Base-by-base conservation (phyloP, 2,888 invertebrate species). In the Steinernema scapterisci region DNA sequence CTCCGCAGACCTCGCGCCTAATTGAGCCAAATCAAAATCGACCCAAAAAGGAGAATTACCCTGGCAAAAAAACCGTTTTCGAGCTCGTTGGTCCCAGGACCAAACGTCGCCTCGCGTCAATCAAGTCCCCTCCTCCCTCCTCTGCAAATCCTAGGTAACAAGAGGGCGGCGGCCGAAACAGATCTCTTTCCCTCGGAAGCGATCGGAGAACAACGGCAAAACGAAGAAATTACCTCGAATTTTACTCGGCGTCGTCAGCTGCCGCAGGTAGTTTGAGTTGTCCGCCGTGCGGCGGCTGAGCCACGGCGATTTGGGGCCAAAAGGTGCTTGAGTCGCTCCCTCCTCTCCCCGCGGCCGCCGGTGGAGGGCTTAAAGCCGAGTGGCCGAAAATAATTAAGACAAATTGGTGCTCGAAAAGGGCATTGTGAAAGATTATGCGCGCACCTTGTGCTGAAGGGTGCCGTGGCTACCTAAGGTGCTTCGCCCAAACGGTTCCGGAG, bases 381-480 rank as follows among this genome's bases (percentile, higher is more conserved):
- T 31, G 63, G 63, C 63, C 63, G 63, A 63, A 63, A 63, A 63
- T 63, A 63, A 63, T 63, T 63, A 63, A 63, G 63, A 63, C 63
- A 63, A 63, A 63, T 63, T 63, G 63, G 63, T 38, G 63, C 63
- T 31, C 63, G 31, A 63, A 63, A 63, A 63, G 63, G 63, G 38
- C 63, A 63, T 63, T 63, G 27, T 31, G 63, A 25, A 21, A 25
- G 25, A 63, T 63, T 63, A 63, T 31, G 63, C n/a, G 63, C 63
- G 63, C 63, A 63, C 63, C 63, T 63, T 63, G 63, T 31, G 63
- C 63, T 27, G 21, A 31, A 13, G 27, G 31, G 63, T 63, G 13
- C 31, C 38, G 38, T 6, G 38, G 23, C n/a, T 48, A n/a, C 48
- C 19, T 16, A 48, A 48, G 48, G 38, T 38, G 38, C 38, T 38